Percentiles rank a stretch among this genome's conserved stretches.
These are phyloP conservation scores for Hofmannophila pseudospretella DNA, from an alignment of 2,888 invertebrate genomes.

Conservation along the genomic window DNA sequence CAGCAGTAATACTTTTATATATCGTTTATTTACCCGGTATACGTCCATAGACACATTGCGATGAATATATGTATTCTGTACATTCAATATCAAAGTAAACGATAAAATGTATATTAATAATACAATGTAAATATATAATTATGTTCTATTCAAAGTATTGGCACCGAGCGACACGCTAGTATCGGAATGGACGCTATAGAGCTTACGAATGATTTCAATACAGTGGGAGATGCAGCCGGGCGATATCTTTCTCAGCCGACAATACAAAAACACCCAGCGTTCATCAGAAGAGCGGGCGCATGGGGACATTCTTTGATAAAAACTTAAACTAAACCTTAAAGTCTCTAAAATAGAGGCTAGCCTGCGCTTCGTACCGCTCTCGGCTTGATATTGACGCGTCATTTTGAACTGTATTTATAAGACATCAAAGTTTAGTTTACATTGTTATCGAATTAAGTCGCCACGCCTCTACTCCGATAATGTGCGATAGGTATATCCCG, in stretches of 20 bases:
- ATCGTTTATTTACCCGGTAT: constrained; percentile 67
- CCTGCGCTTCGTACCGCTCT: too few relatives aligned
- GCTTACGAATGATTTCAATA: constrained; percentile 2
- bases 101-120: constrained; percentile 52
- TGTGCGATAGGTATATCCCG: too few relatives aligned
- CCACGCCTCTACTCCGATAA: too few relatives aligned
- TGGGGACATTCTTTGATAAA: too few relatives aligned
- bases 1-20: constrained; percentile 28
- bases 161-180: constrained; percentile 56
- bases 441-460: too few relatives aligned
- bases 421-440: too few relatives aligned
- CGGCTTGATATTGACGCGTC: too few relatives aligned
- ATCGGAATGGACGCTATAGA: constrained; percentile 57
- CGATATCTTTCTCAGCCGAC: not conserved
- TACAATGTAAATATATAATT: constrained; percentile 65
- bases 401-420: too few relatives aligned
- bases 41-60: constrained; percentile 68
- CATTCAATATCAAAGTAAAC: constrained; percentile 72
- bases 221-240: not conserved
- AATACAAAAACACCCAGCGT: not conserved
- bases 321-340: too few relatives aligned
- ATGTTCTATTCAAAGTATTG: constrained; percentile 56
- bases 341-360: too few relatives aligned
- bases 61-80: constrained; percentile 66
- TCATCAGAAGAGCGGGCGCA: too few relatives aligned